Evolutionary conservation across 2,888 invertebrate genomes (phyloP), one percentile per base, ranked within the genome.

Genomic region (Heteromyza rotundicornis): DNA sequence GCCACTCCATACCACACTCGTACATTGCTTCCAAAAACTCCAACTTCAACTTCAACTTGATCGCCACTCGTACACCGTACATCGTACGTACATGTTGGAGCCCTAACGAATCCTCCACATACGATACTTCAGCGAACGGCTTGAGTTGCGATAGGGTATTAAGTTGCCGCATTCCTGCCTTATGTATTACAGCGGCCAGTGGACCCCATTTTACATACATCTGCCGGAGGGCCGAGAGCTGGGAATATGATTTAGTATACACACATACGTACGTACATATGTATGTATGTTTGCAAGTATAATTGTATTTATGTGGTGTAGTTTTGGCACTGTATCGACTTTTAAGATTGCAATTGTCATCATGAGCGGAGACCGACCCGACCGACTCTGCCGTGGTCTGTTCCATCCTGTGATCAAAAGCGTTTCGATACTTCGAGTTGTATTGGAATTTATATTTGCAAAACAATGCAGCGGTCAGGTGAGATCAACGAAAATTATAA

Each of bases 401-500:
- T 32, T 32, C 12, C 5, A 12, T 32, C 12, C 32, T 32, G 32
- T 32, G 12, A 32, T 32, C 32, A 8, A 12, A 32, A 32, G 32
- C 7, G 32, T 32, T 32, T 32, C 32, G 32, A 32, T 5, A 32
- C 12, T 32, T 32, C 32, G 32, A 8, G 5, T 32, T 32, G 32
- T 32, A 32, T 8, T 32, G 32, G 32, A 32, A 32, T 32, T 32
- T 32, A 32, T 32, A 32, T 32, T 12, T 8, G 7, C 32, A 32
- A 12, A 32, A 32, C 32, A 32, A 32, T 12, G 40, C 40, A 32
- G 40, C 40, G 40, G 10, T n/a, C 75, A 75, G 75, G 74, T 77
- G 75, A 75, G 75, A 75, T 75, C 76, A 69, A n/a, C 68, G 69
- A 67, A 74, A 70, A 73, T 75, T 76, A 75, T 75, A 75, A 75